Evolutionary conservation across 1,140 invertebrate genomes (phyloP), one percentile per base, ranked within the genome.

Genomic region (Leptinotarsa defecta): DNA sequence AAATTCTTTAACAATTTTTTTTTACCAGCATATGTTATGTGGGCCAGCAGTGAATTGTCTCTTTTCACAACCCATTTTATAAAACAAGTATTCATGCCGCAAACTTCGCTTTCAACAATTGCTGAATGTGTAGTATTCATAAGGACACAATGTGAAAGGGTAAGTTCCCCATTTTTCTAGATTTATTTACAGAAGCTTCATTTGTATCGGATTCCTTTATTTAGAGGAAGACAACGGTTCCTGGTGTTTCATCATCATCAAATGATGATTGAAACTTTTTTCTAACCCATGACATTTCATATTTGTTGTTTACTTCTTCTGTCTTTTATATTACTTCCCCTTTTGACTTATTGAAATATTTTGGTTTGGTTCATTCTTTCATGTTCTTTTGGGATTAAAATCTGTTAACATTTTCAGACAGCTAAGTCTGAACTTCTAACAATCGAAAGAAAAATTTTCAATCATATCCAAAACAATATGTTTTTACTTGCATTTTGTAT

Each of bases 71-170:
- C 88, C 86, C 94, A 91, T 91, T 93, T 93, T 85, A 92, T 91
- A 81, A 96, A 91, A 82, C 96, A 98, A 86, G 93, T 98, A 20
- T 97, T 99, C 84, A 94, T 94, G 79, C 94, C 96, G 17, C 95
- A 98, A 87, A 92, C 94, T 71, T 91, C 92, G 5, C 84, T 98
- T 73, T 92, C 93, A 67, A 92, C 92, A 4, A 89, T 98, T 67
- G 92, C 96, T 15, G 95, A 97, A 84, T 97, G 96, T 87, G 93
- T 98, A 62, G 88, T 78, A 34, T 73, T 85, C 43, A 82, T 82
- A 17, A 80, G 84, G 24, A 71, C 75, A 22, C 84, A 86, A 71
- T 84, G 83, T 77, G 82, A 84, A 78, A 76, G 83, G 48, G 83
- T 84, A 78, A 76, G 75, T 78, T 22, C 68, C 2, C 24, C 61